phyloP scores from a whole-genome alignment of 2,797 vertebrate genomes.

The Hydrophis major region DNA sequence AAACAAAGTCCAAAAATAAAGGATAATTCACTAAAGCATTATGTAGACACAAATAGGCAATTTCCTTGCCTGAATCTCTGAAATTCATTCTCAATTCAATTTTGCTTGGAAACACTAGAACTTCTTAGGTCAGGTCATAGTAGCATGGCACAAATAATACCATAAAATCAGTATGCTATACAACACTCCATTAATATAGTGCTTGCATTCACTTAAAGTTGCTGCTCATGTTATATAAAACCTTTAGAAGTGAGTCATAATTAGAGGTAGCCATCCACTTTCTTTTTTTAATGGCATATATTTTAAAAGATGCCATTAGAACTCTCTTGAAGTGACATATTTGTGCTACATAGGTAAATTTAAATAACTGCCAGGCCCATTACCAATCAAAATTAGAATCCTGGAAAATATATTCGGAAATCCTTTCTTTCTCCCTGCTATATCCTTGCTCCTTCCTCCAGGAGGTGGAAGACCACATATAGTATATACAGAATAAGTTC shows the following conservation, averaged over 20 bases:
- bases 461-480: background rate
- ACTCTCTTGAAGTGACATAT: background rate
- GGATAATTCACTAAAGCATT: background rate
- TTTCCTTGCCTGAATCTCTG: slow-evolving; percentile 1
- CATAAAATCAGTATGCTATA: background rate
- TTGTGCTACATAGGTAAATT: background rate
- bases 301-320: background rate
- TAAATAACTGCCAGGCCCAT: background rate
- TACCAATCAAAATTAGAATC: background rate
- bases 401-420: background rate
- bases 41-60: background rate
- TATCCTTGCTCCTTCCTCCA: background rate
- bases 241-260: background rate
- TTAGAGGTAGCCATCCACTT: background rate
- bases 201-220: background rate
- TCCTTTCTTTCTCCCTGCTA: no score
- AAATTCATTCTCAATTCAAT: slow-evolving; percentile 5
- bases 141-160: background rate
- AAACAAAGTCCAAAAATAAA: slow-evolving; percentile 10
- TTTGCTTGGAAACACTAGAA: slow-evolving; percentile 5
- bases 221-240: background rate
- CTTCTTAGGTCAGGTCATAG: background rate
- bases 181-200: background rate
- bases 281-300: background rate
- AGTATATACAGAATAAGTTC: background rate